Conservation (phyloP, 2,797 vertebrate species). For the Synanceia verrucosa region DNA sequence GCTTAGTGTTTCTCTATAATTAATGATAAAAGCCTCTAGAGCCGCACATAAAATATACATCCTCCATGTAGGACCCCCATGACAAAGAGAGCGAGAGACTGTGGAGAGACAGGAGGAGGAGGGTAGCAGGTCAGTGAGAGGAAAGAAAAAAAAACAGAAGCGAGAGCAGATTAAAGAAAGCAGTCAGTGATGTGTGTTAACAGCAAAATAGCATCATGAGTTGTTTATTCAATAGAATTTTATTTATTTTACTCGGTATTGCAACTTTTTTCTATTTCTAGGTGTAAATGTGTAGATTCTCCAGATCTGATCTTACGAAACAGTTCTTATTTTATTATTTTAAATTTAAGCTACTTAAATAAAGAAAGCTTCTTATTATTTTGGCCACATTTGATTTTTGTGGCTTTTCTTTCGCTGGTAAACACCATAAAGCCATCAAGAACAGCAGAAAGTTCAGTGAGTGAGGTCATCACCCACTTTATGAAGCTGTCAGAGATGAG, state of each 20-base stretch:
- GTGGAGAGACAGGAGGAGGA: conserved; percentile 13
- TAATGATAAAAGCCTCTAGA: conserved; percentile 88
- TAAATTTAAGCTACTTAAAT: rapidly evolving
- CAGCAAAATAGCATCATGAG: neutral
- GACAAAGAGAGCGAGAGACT: conserved; percentile 77
- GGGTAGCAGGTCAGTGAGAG: conserved; percentile 38
- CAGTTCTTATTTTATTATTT: neutral
- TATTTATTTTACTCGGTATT: neutral
- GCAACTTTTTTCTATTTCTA: neutral
- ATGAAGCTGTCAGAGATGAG: neutral
- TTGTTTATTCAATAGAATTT: neutral
- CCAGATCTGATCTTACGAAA: neutral
- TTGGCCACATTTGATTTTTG: neutral
- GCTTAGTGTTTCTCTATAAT: conserved; percentile 87
- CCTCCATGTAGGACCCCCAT: conserved; percentile 54
- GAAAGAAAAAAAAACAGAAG: conserved; percentile 24
- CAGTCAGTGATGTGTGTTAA: neutral
- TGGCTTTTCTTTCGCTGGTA: neutral
- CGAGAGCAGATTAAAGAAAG: conserved; percentile 24
- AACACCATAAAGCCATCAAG: neutral
- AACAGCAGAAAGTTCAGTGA: neutral
- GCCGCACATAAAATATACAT: conserved; percentile 85
- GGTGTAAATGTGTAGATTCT: neutral
- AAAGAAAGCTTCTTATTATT: neutral
- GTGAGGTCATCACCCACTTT: neutral